Conservation (phyloP, 2,888 invertebrate genomes). For the Latheticus oryzae region DNA sequence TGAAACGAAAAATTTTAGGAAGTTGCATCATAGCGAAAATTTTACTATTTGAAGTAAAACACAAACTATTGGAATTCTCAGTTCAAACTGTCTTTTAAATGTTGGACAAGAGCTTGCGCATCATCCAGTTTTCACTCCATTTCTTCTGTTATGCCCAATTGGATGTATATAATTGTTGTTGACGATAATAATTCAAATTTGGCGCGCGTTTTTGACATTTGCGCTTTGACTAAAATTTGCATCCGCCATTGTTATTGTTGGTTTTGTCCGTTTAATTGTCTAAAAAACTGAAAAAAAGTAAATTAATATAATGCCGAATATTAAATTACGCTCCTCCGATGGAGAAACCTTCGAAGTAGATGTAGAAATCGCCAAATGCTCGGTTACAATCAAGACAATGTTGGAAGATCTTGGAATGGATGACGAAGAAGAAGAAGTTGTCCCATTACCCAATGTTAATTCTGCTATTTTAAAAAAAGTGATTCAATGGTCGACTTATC, state of each 20-base stretch:
- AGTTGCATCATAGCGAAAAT: too few relatives aligned
- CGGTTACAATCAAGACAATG: conserved; percentile 98
- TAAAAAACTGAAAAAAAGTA: conserved; percentile 11
- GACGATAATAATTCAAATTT: conserved; percentile 15
- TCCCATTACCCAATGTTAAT: conserved; percentile 97
- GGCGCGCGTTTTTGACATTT: conserved; percentile 2
- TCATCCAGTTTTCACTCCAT: background rate
- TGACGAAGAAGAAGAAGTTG: conserved; percentile 92
- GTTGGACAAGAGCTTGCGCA: background rate
- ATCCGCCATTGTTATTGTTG: conserved; percentile 17
- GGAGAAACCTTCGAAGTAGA: conserved; percentile 96
- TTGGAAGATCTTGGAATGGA: conserved; percentile 94
- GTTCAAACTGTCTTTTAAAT: background rate
- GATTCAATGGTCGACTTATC: conserved; percentile 92
- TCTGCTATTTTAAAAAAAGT: conserved; percentile 96
- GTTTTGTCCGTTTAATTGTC: too few relatives aligned
- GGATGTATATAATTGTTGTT: background rate
- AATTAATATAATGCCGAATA: conserved; percentile 93
- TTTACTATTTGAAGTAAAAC: too few relatives aligned
- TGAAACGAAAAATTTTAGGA: too few relatives aligned
- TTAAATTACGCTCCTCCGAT: conserved; percentile 94
- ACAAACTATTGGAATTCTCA: too few relatives aligned
- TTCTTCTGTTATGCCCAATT: background rate
- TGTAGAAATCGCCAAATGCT: conserved; percentile 96
- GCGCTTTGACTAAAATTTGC: conserved; percentile 12